These are phyloP conservation scores for Phyto melanocephala DNA, from an alignment of 2,888 invertebrate species.

Conservation along the genomic window DNA sequence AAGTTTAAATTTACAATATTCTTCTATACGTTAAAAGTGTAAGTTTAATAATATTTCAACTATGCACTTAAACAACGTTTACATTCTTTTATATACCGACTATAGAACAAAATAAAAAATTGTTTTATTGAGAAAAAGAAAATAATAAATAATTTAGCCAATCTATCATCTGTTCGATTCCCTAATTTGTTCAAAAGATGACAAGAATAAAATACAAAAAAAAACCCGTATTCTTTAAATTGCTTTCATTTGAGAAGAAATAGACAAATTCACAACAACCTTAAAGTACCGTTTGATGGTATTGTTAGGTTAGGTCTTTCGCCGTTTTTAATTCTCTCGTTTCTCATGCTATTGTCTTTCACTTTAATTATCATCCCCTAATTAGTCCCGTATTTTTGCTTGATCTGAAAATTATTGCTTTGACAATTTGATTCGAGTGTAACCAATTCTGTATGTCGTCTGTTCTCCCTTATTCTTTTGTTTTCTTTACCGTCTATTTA, in stretches of 20 bases:
- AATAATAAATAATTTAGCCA: neutral
- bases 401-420: constrained; percentile 52
- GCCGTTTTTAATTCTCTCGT: neutral
- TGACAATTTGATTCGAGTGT: constrained; percentile 58
- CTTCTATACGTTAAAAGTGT: no score
- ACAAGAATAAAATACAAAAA: neutral
- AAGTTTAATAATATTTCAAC: no score
- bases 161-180: constrained; percentile 50
- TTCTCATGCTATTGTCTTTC: neutral
- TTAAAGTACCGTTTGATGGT: constrained; percentile 17
- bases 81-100: neutral
- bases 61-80: no score
- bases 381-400: neutral
- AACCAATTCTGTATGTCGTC: constrained; percentile 20
- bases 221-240: constrained; percentile 13
- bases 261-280: neutral
- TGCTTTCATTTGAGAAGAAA: neutral
- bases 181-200: constrained; percentile 21
- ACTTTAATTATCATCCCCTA: constrained; percentile 46
- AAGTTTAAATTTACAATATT: no score
- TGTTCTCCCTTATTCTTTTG: neutral
- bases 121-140: constrained; percentile 1
- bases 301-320: neutral
- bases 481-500: neutral
- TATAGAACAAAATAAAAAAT: neutral